phyloP scores from a whole-genome alignment of 92 coral and sea anemone genomes.

The Pocillopora grandis region DNA sequence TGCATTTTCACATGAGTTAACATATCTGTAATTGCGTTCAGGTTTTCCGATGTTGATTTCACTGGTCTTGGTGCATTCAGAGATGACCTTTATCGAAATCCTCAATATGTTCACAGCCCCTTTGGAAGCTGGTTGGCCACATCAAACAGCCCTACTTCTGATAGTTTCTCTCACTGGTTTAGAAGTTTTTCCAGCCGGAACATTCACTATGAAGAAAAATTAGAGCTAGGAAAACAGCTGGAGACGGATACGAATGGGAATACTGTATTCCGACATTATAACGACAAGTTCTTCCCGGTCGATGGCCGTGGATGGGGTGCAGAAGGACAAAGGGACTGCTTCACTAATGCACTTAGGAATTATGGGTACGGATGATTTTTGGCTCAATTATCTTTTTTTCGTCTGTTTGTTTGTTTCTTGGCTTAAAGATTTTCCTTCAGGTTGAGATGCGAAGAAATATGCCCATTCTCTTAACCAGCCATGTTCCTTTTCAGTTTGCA shows the following conservation, averaged over 20 bases:
- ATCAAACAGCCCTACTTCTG: conserved; percentile 53
- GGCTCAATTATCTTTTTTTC: background rate
- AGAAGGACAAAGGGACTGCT: conserved; percentile 95
- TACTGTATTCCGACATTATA: conserved; percentile 66
- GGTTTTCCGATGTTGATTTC: conserved; percentile 81
- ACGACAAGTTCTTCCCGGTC: conserved; percentile 80
- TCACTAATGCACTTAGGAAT: conserved; percentile 88
- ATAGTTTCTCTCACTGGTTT: conserved; percentile 84
- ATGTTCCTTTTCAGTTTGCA: too few species aligned
- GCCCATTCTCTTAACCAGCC: too few species aligned
- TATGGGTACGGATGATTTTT: conserved; percentile 70
- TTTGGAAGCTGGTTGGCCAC: conserved; percentile 90
- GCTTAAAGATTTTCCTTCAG: too few species aligned
- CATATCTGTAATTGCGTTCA: conserved; percentile 16
- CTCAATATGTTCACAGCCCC: conserved; percentile 84
- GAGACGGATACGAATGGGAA: conserved; percentile 75
- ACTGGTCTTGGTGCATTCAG: conserved; percentile 64
- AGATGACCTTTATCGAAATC: conserved; percentile 51
- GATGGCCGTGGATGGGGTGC: conserved; percentile 98
- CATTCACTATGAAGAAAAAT: conserved; percentile 52
- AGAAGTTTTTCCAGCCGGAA: conserved; percentile 63
- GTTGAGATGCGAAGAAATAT: too few species aligned
- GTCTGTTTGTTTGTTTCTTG: too few species aligned
- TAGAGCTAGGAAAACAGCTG: conserved; percentile 63
- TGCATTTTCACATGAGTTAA: background rate